A percentile compares a stretch with the other conserved stretches of the same genome.
These are phyloP conservation scores for Lates calcarifer DNA, from an alignment of 2,113 vertebrate genomes.

Conservation along the genomic window DNA sequence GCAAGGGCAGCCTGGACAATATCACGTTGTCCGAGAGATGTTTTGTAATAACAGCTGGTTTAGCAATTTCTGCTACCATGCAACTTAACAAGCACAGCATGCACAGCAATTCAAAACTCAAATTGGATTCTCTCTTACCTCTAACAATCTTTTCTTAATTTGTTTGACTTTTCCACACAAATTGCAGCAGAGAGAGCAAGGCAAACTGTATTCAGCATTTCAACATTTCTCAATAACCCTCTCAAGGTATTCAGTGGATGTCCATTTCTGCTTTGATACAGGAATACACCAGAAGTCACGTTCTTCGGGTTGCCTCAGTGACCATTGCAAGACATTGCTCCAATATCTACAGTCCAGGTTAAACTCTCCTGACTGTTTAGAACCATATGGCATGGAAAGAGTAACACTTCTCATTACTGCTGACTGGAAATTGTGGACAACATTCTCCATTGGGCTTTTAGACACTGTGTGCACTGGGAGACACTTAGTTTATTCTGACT, in stretches of 20 bases:
- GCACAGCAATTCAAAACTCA: not conserved
- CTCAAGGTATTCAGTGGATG: not conserved
- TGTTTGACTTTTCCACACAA: too few relatives aligned
- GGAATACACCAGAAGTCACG: not conserved
- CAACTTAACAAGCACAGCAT: too few relatives aligned
- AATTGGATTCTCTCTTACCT: too few relatives aligned
- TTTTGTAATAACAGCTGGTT: slow-evolving; percentile 7
- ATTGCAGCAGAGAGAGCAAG: too few relatives aligned
- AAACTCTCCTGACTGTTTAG: not conserved
- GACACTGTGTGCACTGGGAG: slow-evolving; percentile 23
- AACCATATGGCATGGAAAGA: not conserved
- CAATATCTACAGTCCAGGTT: not conserved
- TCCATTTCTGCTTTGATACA: not conserved
- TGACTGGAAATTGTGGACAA: not conserved
- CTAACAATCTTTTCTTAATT: too few relatives aligned
- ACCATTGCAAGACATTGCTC: not conserved
- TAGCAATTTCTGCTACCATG: slow-evolving; percentile 21
- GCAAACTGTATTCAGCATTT: too few relatives aligned
- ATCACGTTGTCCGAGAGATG: not conserved
- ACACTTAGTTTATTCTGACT: slow-evolving; percentile 48
- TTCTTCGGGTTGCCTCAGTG: not conserved
- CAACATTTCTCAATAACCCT: too few relatives aligned
- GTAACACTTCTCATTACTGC: not conserved
- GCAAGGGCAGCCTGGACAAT: slow-evolving; percentile 33
- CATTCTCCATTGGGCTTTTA: slow-evolving; percentile 32